Base-by-base conservation (phyloP, 2,888 invertebrate genomes). In the Lacanobia wlatinum region DNA sequence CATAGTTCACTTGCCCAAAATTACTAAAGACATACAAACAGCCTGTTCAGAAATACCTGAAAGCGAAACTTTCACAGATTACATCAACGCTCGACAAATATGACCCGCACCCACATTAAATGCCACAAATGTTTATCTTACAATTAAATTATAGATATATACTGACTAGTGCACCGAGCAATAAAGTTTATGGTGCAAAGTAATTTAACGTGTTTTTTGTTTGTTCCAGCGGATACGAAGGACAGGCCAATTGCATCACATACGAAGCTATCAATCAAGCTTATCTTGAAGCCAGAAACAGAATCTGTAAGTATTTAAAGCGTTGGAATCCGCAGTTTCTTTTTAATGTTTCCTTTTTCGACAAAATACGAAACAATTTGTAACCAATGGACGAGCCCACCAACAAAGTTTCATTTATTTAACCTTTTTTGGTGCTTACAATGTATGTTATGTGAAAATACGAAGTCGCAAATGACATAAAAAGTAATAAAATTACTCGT, bases 241-340 rank as follows among this genome's bases (percentile, higher is more conserved):
- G 97, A 62, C 97, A 97, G 65, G 97, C 97, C 81, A 98, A 98
- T 76, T 99, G 98, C 93, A 98, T 98, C 91, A 98, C 98, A 8
- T 98, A 98, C 92, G 98, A 98, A 88, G 98, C 98, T 66, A 97
- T 98, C 76, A 98, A 98, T 95, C 98, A 98, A 87, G 98, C 98
- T 59, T 98, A 98, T 94, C 94, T 98, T 83, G 98, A 98, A 91
- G 98, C 98, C 64, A 97, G 98, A 88, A 98, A 98, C 93, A 97
- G 98, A 95, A 98, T 98, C 89, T 97, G 98, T 98, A 97, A 98
- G 98, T 98, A 61, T 55, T 55, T 50, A 48, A 62, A 53, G 14
- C 43, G 21, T 55, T 55, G 21, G 21, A 21, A 68, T 50, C 48
- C 18, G 46, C 48, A 43, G 8, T 63, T 52, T 56, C 50, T 34